These are phyloP conservation scores for Lophotriccus pileatus DNA, from an alignment of 2,797 vertebrate genomes.

Conservation along the genomic window DNA sequence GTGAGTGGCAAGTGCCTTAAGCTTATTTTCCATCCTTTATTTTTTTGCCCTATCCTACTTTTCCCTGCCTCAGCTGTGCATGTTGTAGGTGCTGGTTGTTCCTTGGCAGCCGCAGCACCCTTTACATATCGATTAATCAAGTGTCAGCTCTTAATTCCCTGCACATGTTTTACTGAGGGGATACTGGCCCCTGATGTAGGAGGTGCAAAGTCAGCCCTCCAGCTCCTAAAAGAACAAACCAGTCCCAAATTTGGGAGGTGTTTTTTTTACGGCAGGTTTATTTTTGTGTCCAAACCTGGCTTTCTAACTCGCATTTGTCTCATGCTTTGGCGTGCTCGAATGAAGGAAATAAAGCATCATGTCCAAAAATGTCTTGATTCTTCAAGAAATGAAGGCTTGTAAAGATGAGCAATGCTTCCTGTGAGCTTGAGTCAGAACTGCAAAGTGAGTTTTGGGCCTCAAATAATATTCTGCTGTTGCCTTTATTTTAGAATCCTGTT, in stretches of 20 bases:
- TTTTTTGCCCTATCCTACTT: not conserved
- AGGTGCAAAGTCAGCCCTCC: not conserved
- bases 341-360: constrained; percentile 1
- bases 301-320: constrained; percentile 22
- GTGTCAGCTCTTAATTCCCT: not conserved
- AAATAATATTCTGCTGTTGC: not conserved
- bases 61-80: not conserved
- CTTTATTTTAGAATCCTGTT: not conserved
- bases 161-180: not conserved
- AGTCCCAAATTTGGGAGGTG: not conserved
- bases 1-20: constrained; percentile 28
- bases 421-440: not conserved
- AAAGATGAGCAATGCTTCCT: not conserved
- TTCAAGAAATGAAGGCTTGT: not conserved
- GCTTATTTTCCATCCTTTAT: not conserved
- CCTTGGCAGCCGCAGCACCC: not conserved
- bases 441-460: not conserved
- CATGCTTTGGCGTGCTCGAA: not conserved
- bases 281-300: not conserved
- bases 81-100: not conserved
- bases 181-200: not conserved
- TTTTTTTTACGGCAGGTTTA: not conserved
- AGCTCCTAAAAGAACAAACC: not conserved
- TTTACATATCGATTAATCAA: not conserved
- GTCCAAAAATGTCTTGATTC: constrained; percentile 2